Conservation (phyloP, 1,140 invertebrate genomes). For the Arion vulgaris region DNA sequence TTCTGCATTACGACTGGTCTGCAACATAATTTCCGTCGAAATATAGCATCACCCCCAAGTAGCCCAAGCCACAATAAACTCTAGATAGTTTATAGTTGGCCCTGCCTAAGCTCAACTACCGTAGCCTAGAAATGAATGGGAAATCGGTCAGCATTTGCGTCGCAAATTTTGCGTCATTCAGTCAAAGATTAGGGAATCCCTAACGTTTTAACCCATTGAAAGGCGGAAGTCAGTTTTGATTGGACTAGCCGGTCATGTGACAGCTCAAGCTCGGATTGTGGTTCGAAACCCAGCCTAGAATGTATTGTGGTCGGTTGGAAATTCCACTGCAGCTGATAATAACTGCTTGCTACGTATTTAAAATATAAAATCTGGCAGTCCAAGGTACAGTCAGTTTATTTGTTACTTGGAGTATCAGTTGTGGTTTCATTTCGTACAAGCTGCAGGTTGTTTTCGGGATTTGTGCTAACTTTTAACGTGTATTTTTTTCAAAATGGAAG, state of each 20-base stretch:
- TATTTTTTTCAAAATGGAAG: background rate
- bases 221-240: background rate
- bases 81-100: too few species aligned
- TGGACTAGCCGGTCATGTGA: slow-evolving; percentile 3
- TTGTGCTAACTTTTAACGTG: background rate
- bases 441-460: background rate
- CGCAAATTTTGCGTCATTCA: background rate
- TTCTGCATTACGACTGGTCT: too few species aligned
- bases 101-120: too few species aligned
- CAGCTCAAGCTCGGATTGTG: background rate
- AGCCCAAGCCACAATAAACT: too few species aligned
- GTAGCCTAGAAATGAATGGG: background rate
- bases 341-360: background rate
- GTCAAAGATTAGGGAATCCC: slow-evolving; percentile 13
- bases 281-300: background rate
- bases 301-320: background rate
- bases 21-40: too few species aligned
- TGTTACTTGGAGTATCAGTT: background rate
- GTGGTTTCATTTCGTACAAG: background rate
- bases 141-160: background rate
- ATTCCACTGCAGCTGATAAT: background rate
- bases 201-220: background rate
- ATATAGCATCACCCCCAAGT: too few species aligned
- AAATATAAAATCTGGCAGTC: background rate
- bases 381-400: background rate